Percentiles rank a stretch among this genome's conserved stretches.
Evolutionary conservation across 2,888 invertebrate species (phyloP).

Genomic region (Drosophila affinis): DNA sequence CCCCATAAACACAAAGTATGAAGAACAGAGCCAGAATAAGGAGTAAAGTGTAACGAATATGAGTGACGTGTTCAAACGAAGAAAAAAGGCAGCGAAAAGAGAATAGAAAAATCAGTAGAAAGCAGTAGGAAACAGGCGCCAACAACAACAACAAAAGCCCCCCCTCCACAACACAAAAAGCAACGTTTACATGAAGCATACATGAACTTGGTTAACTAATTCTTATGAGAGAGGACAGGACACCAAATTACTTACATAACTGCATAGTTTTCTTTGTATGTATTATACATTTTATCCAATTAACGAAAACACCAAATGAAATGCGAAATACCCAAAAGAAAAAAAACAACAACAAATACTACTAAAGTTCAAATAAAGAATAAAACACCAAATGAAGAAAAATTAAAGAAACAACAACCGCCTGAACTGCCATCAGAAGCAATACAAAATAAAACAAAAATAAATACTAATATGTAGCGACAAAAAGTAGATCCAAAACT

Average conservation of each 20-base stretch:
- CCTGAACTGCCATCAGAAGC: slow-evolving; percentile 76
- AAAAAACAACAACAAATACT: slow-evolving; percentile 20
- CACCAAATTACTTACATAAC: slow-evolving; percentile 28
- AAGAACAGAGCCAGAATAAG: not conserved
- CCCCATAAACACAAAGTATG: not conserved
- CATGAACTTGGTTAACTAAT: slow-evolving; percentile 22
- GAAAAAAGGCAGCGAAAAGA: slow-evolving; percentile 4
- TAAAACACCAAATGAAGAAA: slow-evolving; percentile 29
- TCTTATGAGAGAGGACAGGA: slow-evolving; percentile 18
- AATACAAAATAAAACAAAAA: slow-evolving; percentile 51
- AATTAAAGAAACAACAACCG: slow-evolving; percentile 48
- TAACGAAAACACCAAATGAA: slow-evolving; percentile 3
- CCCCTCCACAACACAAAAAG: not conserved
- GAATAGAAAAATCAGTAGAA: not conserved
- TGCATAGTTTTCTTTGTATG: slow-evolving; percentile 12
- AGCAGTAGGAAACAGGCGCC: slow-evolving; percentile 8
- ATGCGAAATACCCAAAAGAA: slow-evolving; percentile 17
- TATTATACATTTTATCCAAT: slow-evolving; percentile 37
- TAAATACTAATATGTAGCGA: slow-evolving; percentile 1
- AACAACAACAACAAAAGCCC: slow-evolving; percentile 9
- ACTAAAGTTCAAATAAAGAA: slow-evolving; percentile 9
- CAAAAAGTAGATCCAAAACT: slow-evolving; percentile 29
- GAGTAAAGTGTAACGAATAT: not conserved
- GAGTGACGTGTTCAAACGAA: not conserved
- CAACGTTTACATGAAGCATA: slow-evolving; percentile 3